Evolutionary conservation across 1,140 invertebrate genomes (phyloP).

Genomic region (Philopotamus ludificatus): DNA sequence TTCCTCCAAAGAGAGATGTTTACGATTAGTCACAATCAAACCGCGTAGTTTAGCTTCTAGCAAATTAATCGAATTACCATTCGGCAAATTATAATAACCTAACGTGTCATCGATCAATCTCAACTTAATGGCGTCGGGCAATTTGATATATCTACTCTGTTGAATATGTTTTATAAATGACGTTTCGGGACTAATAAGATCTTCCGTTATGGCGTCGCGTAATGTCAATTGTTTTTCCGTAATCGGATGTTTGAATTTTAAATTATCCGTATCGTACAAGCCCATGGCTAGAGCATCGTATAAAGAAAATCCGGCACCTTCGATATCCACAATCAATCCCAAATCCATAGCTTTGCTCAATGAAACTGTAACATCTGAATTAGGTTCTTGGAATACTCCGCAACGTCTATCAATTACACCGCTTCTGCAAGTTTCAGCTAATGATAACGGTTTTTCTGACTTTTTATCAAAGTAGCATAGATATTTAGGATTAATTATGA

Average conservation of each 20-base stretch:
- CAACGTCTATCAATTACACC: constrained; percentile 80
- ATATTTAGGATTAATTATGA: constrained; percentile 74
- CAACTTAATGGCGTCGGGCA: constrained; percentile 73
- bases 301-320: constrained; percentile 75
- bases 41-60: constrained; percentile 70
- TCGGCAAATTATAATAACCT: constrained; percentile 68
- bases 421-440: constrained; percentile 75
- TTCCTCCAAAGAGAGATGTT: constrained; percentile 73
- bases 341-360: constrained; percentile 71
- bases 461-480: constrained; percentile 79
- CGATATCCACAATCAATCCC: constrained; percentile 82
- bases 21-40: constrained; percentile 71
- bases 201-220: constrained; percentile 72
- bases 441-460: constrained; percentile 64
- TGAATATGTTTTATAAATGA: constrained; percentile 77
- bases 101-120: constrained; percentile 72
- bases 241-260: constrained; percentile 79
- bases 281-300: constrained; percentile 82
- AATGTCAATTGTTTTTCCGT: constrained; percentile 76
- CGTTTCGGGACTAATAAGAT: constrained; percentile 76
- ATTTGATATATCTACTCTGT: constrained; percentile 67
- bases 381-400: constrained; percentile 75
- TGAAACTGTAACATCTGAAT: constrained; percentile 64
- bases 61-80: constrained; percentile 64
- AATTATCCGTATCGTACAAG: constrained; percentile 71